Evolutionary conservation across 2,888 invertebrate species (phyloP).

Genomic region (Adela reaumurella): DNA sequence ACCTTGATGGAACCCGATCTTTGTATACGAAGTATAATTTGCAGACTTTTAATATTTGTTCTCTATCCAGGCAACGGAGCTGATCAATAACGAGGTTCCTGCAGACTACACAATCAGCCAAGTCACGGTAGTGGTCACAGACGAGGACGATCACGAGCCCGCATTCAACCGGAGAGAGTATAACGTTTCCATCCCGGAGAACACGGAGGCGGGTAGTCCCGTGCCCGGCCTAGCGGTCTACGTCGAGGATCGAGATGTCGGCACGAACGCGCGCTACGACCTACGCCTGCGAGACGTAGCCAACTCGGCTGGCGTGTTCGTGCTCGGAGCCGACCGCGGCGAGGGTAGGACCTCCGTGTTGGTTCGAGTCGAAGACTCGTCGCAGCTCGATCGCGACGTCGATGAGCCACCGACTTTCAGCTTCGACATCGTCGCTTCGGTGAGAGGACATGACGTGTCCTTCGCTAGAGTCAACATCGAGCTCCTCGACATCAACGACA

Average conservation of each 20-base stretch:
- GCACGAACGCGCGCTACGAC: constrained; percentile 68
- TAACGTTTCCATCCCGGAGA: constrained; percentile 71
- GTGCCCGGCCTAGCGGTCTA: constrained; percentile 70
- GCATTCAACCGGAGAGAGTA: constrained; percentile 65
- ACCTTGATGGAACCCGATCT: too few relatives aligned
- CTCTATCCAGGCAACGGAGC: constrained; percentile 61
- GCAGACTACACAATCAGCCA: constrained; percentile 65
- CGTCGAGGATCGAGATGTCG: constrained; percentile 70
- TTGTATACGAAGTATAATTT: too few relatives aligned
- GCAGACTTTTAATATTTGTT: constrained; percentile 8
- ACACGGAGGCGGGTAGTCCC: constrained; percentile 66
- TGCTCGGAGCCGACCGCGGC: constrained; percentile 63
- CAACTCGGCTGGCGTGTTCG: constrained; percentile 58
- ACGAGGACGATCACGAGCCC: constrained; percentile 74
- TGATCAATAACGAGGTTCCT: constrained; percentile 67
- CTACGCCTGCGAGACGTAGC: constrained; percentile 58
- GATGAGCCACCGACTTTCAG: constrained; percentile 55
- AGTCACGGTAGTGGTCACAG: constrained; percentile 74
- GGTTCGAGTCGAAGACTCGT: constrained; percentile 64
- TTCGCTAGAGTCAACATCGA: constrained; percentile 60
- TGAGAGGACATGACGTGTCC: constrained; percentile 53
- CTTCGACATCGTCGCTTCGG: constrained; percentile 65
- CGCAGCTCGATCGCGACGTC: constrained; percentile 69
- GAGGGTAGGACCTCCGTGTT: constrained; percentile 73
- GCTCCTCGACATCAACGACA: constrained; percentile 76